Evolutionary conservation across 1,140 invertebrate species (phyloP).

Genomic region (Ridgeia piscesae): DNA sequence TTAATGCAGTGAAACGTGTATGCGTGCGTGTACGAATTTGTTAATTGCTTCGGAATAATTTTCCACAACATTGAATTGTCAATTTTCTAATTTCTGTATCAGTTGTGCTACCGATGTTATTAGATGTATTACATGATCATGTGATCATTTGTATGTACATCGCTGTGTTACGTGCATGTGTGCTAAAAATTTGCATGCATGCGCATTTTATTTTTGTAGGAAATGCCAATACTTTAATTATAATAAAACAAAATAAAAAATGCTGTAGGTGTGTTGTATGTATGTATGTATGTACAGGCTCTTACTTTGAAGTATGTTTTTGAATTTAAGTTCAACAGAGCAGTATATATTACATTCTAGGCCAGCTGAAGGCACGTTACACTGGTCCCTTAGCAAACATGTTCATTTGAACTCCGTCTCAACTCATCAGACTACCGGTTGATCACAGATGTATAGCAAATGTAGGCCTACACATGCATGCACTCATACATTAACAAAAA

Average conservation of each 20-base stretch:
- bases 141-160: neutral
- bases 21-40: neutral
- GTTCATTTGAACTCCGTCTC: too few species aligned
- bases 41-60: slow-evolving; percentile 5
- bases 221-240: neutral
- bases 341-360: too few species aligned
- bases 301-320: too few species aligned
- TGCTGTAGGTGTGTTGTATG: neutral
- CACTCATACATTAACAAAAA: too few species aligned
- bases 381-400: too few species aligned
- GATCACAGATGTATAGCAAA: too few species aligned
- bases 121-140: neutral
- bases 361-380: too few species aligned
- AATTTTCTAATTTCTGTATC: neutral
- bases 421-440: too few species aligned
- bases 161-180: neutral
- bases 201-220: neutral
- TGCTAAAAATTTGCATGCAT: neutral
- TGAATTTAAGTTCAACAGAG: too few species aligned
- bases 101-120: neutral
- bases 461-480: too few species aligned
- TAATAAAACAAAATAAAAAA: slow-evolving; percentile 2
- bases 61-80: neutral
- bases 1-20: neutral
- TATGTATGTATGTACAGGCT: neutral